Evolutionary conservation across 2,797 vertebrate species (phyloP), one percentile per base, ranked within the genome.

Genomic region (Labeo calbasu): DNA sequence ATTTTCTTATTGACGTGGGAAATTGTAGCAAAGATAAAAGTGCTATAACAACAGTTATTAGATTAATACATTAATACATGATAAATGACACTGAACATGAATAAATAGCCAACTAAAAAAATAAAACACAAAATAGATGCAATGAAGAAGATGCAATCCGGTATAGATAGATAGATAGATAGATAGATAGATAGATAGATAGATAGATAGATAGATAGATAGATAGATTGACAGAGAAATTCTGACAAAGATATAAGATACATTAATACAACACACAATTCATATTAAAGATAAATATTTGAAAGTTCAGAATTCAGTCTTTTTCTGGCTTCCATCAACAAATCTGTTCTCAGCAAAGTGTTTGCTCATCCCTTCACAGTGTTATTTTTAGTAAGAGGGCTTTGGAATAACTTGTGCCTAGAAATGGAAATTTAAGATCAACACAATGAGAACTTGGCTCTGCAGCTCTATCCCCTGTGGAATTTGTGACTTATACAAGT

Each of bases 361-460:
- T 87, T 77, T 25, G 57, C 79, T 76, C 72, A 59, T 81, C 40
- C 36, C 40, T 73, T 61, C 69, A 32, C 12, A 0, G 23, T 40
- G 76, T 43, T 87, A 89, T 87, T 88, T 90, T 87, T 88, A 90
- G 89, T 66, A 84, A 28, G 55, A 59, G 79, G 68, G 19, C 65
- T 65, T 72, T 73, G 81, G 83, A 88, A 86, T 86, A 86, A 86
- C 85, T 83, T 76, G 81, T 73, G 84, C 82, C 77, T 79, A 79
- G 71, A 89, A 82, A 85, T 85, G 80, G 73, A 87, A 87, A 87
- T 86, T 82, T 83, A 89, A 88, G 70, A 88, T 84, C 83, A 90
- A 88, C 84, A 85, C 61, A 80, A 85, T 83, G 84, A 57, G 84
- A 87, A 79, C 85, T 86, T 86, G 85, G 87, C 76, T 84, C 78